These are phyloP conservation scores for Phalanger gymnotis DNA, from an alignment of 2,797 vertebrate species.

Conservation along the genomic window DNA sequence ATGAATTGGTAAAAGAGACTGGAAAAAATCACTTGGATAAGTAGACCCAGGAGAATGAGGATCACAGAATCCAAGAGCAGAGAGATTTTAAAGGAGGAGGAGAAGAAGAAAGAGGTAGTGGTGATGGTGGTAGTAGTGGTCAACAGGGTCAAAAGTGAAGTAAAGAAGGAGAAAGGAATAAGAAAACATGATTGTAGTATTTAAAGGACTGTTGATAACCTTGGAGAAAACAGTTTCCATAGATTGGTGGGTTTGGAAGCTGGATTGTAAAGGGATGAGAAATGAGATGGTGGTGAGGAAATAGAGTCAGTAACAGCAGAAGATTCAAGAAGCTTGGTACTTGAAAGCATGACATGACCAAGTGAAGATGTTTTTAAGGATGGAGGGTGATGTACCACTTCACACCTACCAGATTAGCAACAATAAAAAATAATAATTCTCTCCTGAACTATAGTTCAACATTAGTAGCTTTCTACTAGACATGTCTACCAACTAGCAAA, in stretches of 20 bases:
- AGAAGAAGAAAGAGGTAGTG: not conserved
- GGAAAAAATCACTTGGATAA: not conserved
- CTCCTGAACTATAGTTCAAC: not conserved
- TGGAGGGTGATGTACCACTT: no score
- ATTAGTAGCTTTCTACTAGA: not conserved
- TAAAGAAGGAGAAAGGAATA: not conserved
- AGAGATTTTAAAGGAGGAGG: not conserved
- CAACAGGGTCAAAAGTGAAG: not conserved
- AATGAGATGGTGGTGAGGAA: not conserved
- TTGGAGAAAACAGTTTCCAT: not conserved
- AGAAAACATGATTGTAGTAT: not conserved
- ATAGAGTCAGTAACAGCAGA: not conserved
- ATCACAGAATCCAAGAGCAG: not conserved
- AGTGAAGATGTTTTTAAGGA: not conserved
- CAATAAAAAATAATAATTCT: not conserved
- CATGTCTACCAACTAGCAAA: not conserved
- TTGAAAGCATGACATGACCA: not conserved
- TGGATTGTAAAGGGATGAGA: not conserved
- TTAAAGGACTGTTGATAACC: not conserved
- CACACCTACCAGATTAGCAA: not conserved
- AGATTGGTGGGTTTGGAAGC: slow-evolving; percentile 18
- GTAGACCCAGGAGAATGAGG: not conserved
- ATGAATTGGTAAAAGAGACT: not conserved
- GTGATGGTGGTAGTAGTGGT: not conserved
- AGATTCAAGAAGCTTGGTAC: not conserved